These are phyloP conservation scores for Papilio protenor DNA, from an alignment of 2,888 invertebrate genomes.

Conservation along the genomic window DNA sequence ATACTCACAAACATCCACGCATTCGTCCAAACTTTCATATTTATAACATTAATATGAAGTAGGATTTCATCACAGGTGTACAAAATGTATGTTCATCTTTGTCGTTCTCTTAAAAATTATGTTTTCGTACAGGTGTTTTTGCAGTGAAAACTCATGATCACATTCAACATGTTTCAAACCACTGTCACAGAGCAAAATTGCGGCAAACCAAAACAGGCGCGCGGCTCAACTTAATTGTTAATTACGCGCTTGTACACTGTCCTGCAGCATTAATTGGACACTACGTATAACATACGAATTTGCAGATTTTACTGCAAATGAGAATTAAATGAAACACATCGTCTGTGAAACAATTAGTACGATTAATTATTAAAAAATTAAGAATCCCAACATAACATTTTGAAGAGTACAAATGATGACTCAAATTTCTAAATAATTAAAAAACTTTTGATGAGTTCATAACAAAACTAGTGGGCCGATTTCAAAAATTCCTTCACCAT, in stretches of 20 bases:
- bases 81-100: background rate
- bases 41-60: too few relatives aligned
- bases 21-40: too few relatives aligned
- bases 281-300: slow-evolving; percentile 11
- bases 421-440: background rate
- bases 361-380: too few relatives aligned
- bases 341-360: background rate
- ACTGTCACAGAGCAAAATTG: background rate
- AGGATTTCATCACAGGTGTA: background rate
- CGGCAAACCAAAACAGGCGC: slow-evolving; percentile 10
- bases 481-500: too few relatives aligned
- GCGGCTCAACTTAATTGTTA: slow-evolving; percentile 15
- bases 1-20: too few relatives aligned
- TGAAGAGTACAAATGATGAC: background rate
- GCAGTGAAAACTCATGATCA: background rate
- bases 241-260: slow-evolving; percentile 20
- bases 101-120: background rate
- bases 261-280: slow-evolving; percentile 6
- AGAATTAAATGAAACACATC: background rate
- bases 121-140: background rate
- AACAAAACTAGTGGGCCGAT: too few relatives aligned
- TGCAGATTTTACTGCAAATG: background rate
- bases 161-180: slow-evolving; percentile 2
- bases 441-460: background rate
- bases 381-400: background rate